Percentiles rank a stretch among this genome's conserved stretches.
These are phyloP conservation scores for Diabrotica virgifera DNA, from an alignment of 1,140 invertebrate genomes.

Conservation along the genomic window DNA sequence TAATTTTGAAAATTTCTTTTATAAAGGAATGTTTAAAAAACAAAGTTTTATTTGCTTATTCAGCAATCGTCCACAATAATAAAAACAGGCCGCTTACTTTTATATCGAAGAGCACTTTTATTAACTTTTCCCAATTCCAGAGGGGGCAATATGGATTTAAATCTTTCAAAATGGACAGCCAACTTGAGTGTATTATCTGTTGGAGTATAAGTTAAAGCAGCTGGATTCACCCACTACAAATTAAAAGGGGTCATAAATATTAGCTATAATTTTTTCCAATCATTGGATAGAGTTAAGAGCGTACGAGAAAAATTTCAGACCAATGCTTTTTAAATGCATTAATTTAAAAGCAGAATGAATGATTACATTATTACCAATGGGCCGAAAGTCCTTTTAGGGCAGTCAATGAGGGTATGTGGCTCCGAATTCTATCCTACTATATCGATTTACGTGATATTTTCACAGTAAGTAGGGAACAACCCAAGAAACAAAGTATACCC, in stretches of 20 bases:
- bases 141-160: conserved; percentile 21
- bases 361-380: too few species aligned
- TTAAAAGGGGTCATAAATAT: not conserved
- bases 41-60: too few species aligned
- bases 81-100: conserved; percentile 24
- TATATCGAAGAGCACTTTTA: conserved; percentile 33
- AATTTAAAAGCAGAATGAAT: too few species aligned
- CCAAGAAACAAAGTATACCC: too few species aligned
- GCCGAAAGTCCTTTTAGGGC: too few species aligned
- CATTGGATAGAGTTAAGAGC: not conserved
- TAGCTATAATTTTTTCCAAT: not conserved
- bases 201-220: conserved; percentile 34
- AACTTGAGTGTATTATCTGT: conserved; percentile 34
- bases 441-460: too few species aligned
- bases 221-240: conserved; percentile 28
- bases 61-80: too few species aligned
- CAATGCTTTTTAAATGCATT: not conserved
- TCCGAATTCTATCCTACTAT: too few species aligned
- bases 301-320: not conserved
- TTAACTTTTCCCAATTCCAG: conserved; percentile 33
- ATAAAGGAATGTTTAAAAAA: too few species aligned
- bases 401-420: too few species aligned
- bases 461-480: too few species aligned
- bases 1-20: too few species aligned
- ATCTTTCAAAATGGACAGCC: conserved; percentile 25